phyloP scores from a whole-genome alignment of 1,140 invertebrate species.

The Drosophila kohkoa region DNA sequence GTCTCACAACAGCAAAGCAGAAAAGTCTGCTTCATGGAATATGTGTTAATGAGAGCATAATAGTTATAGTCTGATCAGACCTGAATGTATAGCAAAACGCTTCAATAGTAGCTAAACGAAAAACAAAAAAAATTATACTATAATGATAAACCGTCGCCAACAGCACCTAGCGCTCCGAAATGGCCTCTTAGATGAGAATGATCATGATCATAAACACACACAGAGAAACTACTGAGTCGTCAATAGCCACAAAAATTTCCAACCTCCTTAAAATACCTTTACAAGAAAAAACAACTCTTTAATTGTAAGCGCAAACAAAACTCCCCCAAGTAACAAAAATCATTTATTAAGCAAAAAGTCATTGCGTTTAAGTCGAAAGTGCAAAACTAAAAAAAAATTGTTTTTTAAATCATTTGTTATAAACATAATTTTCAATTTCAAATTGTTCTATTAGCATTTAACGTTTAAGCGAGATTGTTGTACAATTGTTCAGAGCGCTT shows the following conservation, averaged over 20 bases:
- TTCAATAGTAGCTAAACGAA: conserved; percentile 69
- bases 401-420: conserved; percentile 38
- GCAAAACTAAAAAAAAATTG: conserved; percentile 28
- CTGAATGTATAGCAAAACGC: conserved; percentile 70
- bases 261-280: conserved; percentile 29
- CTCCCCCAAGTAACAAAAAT: conserved; percentile 41
- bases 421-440: conserved; percentile 51
- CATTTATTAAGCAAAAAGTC: conserved; percentile 71
- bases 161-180: conserved; percentile 53
- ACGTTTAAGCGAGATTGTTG: conserved; percentile 64
- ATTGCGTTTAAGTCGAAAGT: conserved; percentile 71
- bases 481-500: conserved; percentile 45
- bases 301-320: conserved; percentile 42
- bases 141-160: conserved; percentile 36
- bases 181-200: conserved; percentile 17
- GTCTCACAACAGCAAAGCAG: neutral
- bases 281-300: conserved; percentile 24
- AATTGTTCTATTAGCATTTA: conserved; percentile 76
- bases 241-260: conserved; percentile 47
- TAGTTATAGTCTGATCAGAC: conserved; percentile 21
- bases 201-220: conserved; percentile 18
- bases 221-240: conserved; percentile 20
- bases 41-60: conserved; percentile 17
- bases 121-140: conserved; percentile 1
- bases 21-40: neutral